phyloP scores from a whole-genome alignment of 2,797 vertebrate species.

The Urocyon cinereoargenteus region DNA sequence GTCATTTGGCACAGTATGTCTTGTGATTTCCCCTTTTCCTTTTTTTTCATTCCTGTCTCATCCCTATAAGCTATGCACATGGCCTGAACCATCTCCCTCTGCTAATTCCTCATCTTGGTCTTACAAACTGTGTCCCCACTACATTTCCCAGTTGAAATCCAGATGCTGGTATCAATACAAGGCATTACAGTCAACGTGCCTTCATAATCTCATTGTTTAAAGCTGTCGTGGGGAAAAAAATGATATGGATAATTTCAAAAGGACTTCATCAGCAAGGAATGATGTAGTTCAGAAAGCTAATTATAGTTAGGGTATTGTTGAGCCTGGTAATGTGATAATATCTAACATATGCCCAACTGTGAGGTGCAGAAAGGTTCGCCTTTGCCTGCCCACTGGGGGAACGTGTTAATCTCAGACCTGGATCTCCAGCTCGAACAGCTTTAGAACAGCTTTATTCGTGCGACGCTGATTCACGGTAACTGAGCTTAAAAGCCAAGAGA shows the following conservation, averaged over 20 bases:
- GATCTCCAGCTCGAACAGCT: slow-evolving; percentile 19
- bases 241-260: slow-evolving; percentile 39
- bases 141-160: background rate
- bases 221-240: background rate
- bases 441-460: background rate
- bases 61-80: background rate
- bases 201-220: slow-evolving; percentile 33
- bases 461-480: slow-evolving; percentile 44
- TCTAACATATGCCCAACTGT: background rate
- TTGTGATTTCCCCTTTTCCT: background rate
- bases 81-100: background rate
- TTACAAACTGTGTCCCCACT: background rate
- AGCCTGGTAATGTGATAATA: background rate
- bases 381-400: background rate
- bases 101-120: background rate
- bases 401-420: slow-evolving; percentile 36
- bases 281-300: background rate
- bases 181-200: background rate
- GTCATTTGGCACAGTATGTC: background rate
- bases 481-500: slow-evolving; percentile 17
- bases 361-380: background rate
- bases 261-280: background rate
- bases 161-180: background rate
- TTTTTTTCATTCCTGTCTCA: background rate
- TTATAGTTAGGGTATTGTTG: background rate